phyloP scores from a whole-genome alignment of 2,113 vertebrate genomes.

The Egretta garzetta region DNA sequence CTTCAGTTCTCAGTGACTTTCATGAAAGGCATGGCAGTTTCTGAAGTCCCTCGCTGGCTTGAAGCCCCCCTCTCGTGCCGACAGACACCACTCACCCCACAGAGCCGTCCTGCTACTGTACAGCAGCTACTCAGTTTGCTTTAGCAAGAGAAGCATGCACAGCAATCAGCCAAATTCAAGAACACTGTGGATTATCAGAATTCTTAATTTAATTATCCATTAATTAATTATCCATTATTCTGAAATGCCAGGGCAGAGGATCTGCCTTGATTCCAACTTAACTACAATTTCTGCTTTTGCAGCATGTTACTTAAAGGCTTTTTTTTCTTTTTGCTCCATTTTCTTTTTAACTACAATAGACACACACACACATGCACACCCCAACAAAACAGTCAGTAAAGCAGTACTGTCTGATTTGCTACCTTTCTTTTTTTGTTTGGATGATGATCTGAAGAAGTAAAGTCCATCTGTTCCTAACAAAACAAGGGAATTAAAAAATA shows the following conservation, averaged over 20 bases:
- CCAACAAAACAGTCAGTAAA: not conserved
- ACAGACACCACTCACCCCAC: not conserved
- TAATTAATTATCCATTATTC: not conserved
- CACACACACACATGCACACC: conserved; percentile 7
- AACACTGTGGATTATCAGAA: not conserved
- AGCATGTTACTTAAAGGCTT: conserved; percentile 16
- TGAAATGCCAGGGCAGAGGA: not conserved
- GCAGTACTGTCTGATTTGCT: conserved; percentile 53
- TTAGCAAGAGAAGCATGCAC: not conserved
- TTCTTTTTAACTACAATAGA: not conserved
- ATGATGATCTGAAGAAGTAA: conserved; percentile 92
- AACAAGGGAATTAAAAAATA: conserved; percentile 68
- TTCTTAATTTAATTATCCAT: not conserved
- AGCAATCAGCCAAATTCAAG: not conserved
- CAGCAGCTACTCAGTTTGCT: not conserved
- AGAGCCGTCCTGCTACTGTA: not conserved
- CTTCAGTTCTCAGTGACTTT: not conserved
- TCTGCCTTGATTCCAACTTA: not conserved
- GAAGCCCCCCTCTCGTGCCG: not conserved
- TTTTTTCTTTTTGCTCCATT: not conserved
- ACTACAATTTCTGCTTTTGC: conserved; percentile 71
- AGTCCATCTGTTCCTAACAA: conserved; percentile 87
- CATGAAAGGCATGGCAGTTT: not conserved
- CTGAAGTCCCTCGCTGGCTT: not conserved
- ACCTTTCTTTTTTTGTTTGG: conserved; percentile 95